phyloP scores from a whole-genome alignment of 2,797 vertebrate genomes.

The Ispidina lecontei region DNA sequence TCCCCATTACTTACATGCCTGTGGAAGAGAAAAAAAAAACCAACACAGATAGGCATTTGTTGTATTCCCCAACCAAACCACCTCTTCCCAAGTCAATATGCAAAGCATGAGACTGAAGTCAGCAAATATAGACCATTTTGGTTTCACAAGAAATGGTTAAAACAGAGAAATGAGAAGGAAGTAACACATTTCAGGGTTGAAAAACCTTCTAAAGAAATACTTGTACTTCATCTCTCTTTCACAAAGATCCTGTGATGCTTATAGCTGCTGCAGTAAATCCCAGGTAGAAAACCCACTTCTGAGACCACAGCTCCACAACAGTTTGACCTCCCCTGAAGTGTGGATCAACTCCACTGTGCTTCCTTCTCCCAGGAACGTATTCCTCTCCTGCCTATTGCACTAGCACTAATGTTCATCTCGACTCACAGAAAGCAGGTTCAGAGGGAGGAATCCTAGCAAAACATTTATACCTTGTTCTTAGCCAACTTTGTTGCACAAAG shows the following conservation, averaged over 20 bases:
- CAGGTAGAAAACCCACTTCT: neutral
- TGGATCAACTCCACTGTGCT: accelerated
- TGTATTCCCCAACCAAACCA: neutral
- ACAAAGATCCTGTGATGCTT: neutral
- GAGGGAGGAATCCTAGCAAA: neutral
- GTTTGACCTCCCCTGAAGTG: neutral
- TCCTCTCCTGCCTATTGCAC: neutral
- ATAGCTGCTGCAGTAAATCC: neutral
- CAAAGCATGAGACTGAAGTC: neutral
- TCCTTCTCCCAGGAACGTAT: neutral
- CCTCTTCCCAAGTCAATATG: neutral
- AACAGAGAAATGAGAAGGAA: neutral
- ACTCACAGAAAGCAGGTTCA: neutral
- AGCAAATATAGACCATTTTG: neutral
- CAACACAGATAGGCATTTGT: neutral
- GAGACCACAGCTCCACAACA: neutral
- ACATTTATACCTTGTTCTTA: accelerated
- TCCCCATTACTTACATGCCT: neutral
- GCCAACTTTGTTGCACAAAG: neutral
- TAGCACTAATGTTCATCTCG: neutral
- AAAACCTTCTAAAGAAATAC: neutral
- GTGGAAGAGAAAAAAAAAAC: neutral
- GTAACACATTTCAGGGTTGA: neutral
- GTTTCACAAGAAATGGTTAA: neutral
- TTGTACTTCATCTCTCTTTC: neutral